These are phyloP conservation scores for Tetheella fluctuosa DNA, from an alignment of 2,888 invertebrate species.

Conservation along the genomic window DNA sequence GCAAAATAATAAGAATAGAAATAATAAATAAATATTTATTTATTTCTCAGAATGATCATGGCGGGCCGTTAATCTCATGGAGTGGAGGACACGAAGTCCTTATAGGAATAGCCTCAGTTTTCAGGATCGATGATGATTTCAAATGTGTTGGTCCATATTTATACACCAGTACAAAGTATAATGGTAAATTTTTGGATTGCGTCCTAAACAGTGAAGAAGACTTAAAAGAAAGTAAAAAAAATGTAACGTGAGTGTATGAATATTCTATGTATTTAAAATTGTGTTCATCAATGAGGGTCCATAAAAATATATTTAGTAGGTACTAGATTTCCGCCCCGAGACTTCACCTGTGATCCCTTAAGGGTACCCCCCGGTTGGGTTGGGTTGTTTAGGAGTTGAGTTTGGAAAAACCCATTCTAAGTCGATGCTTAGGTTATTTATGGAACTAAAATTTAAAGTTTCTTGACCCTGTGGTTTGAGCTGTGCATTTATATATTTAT, in stretches of 20 bases:
- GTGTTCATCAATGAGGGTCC: no score
- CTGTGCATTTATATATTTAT: no score
- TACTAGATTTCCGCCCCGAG: no score
- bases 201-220: constrained; percentile 26
- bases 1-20: not conserved
- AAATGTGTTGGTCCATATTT: constrained; percentile 56
- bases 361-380: no score
- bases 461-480: no score
- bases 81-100: constrained; percentile 43
- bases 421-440: no score
- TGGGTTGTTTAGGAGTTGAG: no score
- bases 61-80: constrained; percentile 60
- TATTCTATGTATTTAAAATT: not conserved
- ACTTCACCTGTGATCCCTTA: no score
- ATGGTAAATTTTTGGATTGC: constrained; percentile 54
- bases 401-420: no score
- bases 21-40: not conserved
- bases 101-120: constrained; percentile 61
- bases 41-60: constrained; percentile 60
- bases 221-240: not conserved
- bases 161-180: constrained; percentile 58
- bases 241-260: constrained; percentile 16
- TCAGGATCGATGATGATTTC: constrained; percentile 34
- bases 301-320: no score
- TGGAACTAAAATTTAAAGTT: no score